A percentile compares a stretch with the other conserved stretches of the same genome.
These are phyloP conservation scores for Apomyelois bistriatella DNA, from an alignment of 2,888 invertebrate species.

Conservation along the genomic window DNA sequence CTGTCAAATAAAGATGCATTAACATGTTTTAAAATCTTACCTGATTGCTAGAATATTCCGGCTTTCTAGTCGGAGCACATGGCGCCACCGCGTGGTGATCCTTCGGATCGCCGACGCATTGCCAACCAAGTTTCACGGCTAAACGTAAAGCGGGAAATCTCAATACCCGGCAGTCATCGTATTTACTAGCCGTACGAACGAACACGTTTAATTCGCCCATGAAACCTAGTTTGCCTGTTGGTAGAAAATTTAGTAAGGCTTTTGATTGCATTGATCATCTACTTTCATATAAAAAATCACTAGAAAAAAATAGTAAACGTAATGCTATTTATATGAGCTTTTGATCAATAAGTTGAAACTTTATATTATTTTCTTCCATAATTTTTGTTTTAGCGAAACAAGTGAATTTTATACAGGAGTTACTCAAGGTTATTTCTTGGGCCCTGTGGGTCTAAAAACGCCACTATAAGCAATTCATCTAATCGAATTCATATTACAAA, in stretches of 20 bases:
- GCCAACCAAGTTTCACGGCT: slow-evolving; percentile 92
- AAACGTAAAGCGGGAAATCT: slow-evolving; percentile 94
- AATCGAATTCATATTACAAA: too few relatives aligned
- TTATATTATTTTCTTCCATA: neutral
- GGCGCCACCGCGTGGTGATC: slow-evolving; percentile 98
- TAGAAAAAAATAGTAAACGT: neutral
- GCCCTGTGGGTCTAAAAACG: too few relatives aligned
- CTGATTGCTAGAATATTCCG: slow-evolving; percentile 97
- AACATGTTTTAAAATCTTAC: too few relatives aligned
- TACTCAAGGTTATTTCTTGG: neutral
- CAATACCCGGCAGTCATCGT: slow-evolving; percentile 97
- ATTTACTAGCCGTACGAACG: slow-evolving; percentile 98
- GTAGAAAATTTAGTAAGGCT: neutral
- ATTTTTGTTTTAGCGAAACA: neutral
- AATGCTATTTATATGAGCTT: too few relatives aligned
- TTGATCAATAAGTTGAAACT: neutral
- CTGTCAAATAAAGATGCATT: too few relatives aligned
- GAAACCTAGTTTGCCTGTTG: slow-evolving; percentile 88
- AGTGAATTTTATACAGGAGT: neutral
- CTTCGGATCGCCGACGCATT: slow-evolving; percentile 94
- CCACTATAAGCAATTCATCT: too few relatives aligned
- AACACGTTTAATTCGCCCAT: slow-evolving; percentile 96
- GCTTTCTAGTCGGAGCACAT: slow-evolving; percentile 96
- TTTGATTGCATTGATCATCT: neutral
- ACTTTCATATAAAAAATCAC: neutral